phyloP scores from a whole-genome alignment of 2,113 vertebrate species.

The Vombatus ursinus region DNA sequence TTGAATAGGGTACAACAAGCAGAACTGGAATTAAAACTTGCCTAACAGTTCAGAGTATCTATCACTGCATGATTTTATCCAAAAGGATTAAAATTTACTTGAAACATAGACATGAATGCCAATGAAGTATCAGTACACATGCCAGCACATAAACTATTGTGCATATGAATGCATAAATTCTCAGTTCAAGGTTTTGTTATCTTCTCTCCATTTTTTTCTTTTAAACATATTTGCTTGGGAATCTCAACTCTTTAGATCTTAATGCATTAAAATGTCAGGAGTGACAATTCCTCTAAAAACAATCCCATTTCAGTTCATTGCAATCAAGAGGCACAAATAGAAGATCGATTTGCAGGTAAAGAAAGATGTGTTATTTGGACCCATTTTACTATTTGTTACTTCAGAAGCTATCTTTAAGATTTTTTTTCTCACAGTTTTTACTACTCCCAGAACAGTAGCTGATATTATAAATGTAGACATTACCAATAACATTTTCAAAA shows the following conservation, averaged over 20 bases:
- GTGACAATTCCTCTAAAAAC: conserved; percentile 30
- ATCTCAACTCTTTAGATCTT: neutral
- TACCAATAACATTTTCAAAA: neutral
- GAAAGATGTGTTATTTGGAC: neutral
- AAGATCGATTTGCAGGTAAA: conserved; percentile 1
- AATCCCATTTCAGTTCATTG: neutral
- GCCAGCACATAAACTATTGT: neutral
- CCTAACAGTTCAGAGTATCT: conserved; percentile 37
- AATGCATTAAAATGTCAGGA: neutral
- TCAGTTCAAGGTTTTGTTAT: conserved; percentile 9
- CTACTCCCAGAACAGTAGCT: neutral
- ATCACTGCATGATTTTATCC: neutral
- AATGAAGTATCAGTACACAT: neutral
- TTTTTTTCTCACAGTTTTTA: neutral
- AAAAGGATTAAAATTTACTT: conserved; percentile 43
- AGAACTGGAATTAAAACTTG: conserved; percentile 47
- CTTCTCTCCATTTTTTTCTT: conserved; percentile 29
- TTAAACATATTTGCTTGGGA: conserved; percentile 8
- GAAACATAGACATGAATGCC: neutral
- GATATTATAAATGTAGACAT: neutral
- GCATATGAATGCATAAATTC: neutral
- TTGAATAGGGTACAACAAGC: conserved; percentile 45
- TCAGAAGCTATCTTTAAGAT: neutral
- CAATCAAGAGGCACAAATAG: neutral
- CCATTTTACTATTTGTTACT: conserved; percentile 21